These are phyloP conservation scores for Heliothis peltigera DNA, from an alignment of 2,888 invertebrate species.

Conservation along the genomic window DNA sequence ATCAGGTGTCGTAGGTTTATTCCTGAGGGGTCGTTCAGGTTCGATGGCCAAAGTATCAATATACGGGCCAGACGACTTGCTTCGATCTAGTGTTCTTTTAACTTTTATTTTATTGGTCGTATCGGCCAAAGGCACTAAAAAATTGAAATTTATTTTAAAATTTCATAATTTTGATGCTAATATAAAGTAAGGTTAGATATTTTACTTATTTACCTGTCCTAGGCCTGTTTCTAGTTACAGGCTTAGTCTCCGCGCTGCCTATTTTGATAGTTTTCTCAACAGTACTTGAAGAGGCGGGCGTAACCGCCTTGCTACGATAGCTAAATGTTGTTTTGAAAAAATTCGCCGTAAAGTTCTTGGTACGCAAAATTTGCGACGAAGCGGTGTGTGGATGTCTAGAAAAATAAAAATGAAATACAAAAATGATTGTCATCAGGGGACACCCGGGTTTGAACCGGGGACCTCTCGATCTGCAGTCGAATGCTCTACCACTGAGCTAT, in stretches of 20 bases:
- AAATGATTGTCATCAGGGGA: conserved; percentile 74
- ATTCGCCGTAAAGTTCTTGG: conserved; percentile 79
- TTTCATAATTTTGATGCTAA: not conserved
- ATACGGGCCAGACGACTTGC: conserved; percentile 69
- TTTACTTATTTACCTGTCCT: conserved; percentile 76
- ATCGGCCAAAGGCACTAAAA: conserved; percentile 69
- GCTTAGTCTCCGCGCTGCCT: conserved; percentile 88
- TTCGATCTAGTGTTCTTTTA: conserved; percentile 70
- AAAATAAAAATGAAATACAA: conserved; percentile 49
- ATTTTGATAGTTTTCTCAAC: conserved; percentile 84
- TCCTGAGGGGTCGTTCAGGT: conserved; percentile 76
- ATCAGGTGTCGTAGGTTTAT: conserved; percentile 73
- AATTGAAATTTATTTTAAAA: conserved; percentile 6
- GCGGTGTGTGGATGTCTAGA: conserved; percentile 71
- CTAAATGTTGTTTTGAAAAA: conserved; percentile 87
- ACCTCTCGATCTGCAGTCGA: conserved; percentile 90
- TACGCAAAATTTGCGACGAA: conserved; percentile 61
- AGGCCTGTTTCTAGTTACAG: conserved; percentile 86
- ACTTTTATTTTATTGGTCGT: conserved; percentile 68
- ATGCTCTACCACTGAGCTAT: conserved; percentile 90
- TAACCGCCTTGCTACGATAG: conserved; percentile 85
- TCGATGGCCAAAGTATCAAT: conserved; percentile 70
- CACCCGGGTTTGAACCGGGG: conserved; percentile 90
- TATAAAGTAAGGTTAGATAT: not conserved
- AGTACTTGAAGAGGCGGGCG: conserved; percentile 70